Evolutionary conservation across 2,888 invertebrate genomes (phyloP).

Genomic region (Papilio protenor): DNA sequence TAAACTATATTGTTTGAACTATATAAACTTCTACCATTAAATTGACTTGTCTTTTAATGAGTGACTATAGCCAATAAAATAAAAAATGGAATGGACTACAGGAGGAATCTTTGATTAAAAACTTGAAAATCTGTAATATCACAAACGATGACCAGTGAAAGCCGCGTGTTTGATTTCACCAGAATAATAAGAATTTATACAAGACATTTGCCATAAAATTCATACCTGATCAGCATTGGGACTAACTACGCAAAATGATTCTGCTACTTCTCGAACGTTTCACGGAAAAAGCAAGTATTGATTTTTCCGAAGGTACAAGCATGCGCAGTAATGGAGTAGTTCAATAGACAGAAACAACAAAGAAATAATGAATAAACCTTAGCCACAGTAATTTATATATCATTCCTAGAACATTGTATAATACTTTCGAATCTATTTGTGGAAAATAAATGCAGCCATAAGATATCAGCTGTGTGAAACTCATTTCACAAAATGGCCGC

Average conservation of each 20-base stretch:
- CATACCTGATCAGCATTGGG: neutral
- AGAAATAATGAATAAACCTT: neutral
- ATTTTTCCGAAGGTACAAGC: conserved; percentile 31
- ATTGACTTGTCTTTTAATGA: too few relatives aligned
- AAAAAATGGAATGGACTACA: too few relatives aligned
- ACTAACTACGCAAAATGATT: neutral
- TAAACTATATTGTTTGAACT: too few relatives aligned
- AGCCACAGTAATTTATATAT: neutral
- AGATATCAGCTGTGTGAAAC: conserved; percentile 68
- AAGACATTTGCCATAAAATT: neutral
- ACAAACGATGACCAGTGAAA: neutral
- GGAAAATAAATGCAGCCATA: conserved; percentile 55
- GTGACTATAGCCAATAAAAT: too few relatives aligned
- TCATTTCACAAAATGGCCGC: conserved; percentile 83
- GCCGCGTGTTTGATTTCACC: neutral
- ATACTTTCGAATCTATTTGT: neutral
- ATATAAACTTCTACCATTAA: too few relatives aligned
- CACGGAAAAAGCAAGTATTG: conserved; percentile 24
- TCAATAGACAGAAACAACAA: neutral
- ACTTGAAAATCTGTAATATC: too few relatives aligned
- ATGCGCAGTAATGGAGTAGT: conserved; percentile 28
- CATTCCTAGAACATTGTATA: neutral
- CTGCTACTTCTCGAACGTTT: neutral
- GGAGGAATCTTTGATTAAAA: neutral
- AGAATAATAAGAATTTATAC: neutral